These are phyloP conservation scores for Gastrophryne carolinensis DNA, from an alignment of 2,797 vertebrate species.

Conservation along the genomic window DNA sequence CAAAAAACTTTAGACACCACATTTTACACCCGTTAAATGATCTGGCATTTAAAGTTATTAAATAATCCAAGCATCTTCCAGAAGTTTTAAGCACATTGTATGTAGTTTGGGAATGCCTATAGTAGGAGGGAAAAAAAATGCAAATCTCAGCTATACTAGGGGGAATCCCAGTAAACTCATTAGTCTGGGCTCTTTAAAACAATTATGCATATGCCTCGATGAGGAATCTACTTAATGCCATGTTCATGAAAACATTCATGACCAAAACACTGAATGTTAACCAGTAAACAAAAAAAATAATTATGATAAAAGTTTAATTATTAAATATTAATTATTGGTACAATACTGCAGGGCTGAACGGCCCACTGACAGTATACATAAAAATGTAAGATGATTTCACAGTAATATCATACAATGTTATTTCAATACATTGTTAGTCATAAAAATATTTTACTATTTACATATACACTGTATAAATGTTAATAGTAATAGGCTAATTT, in stretches of 20 bases:
- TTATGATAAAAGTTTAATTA: slow-evolving; percentile 59
- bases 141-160: too few relatives aligned
- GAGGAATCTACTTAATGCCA: not conserved
- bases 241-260: slow-evolving; percentile 19
- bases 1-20: too few relatives aligned
- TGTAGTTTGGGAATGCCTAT: too few relatives aligned
- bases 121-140: too few relatives aligned
- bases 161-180: too few relatives aligned
- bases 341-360: slow-evolving; percentile 61
- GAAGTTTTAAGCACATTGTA: too few relatives aligned
- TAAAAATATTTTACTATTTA: slow-evolving; percentile 95
- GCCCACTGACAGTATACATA: slow-evolving; percentile 64
- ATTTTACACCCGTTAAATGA: too few relatives aligned
- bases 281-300: slow-evolving; percentile 63
- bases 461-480: slow-evolving; percentile 78
- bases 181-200: not conserved
- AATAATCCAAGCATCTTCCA: too few relatives aligned
- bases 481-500: slow-evolving; percentile 67
- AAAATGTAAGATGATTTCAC: slow-evolving; percentile 70
- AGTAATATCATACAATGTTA: slow-evolving; percentile 75
- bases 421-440: slow-evolving; percentile 93
- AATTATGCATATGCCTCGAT: slow-evolving; percentile 18
- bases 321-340: slow-evolving; percentile 63
- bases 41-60: too few relatives aligned
- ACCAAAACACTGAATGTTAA: slow-evolving; percentile 46